Percentiles rank a stretch among this genome's conserved stretches.
Conservation (phyloP, 2,888 invertebrate genomes). For the Drosophila subquinaria region DNA sequence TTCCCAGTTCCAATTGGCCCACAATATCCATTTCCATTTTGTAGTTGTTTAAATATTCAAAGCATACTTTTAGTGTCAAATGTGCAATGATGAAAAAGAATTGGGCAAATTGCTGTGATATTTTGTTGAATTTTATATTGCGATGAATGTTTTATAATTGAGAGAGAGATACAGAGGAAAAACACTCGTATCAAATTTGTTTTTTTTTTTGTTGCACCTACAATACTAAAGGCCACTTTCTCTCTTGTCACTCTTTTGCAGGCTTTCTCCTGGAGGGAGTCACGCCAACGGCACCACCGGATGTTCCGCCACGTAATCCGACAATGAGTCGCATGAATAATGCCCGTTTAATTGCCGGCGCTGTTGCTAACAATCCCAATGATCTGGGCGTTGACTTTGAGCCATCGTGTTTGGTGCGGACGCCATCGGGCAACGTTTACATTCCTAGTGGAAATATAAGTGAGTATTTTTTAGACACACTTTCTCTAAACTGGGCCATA, state of each 20-base stretch:
- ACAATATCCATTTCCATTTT: conserved; percentile 41
- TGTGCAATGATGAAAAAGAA: conserved; percentile 36
- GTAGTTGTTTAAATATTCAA: conserved; percentile 65
- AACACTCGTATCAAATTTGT: conserved; percentile 10
- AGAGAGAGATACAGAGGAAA: neutral
- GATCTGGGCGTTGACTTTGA: conserved; percentile 92
- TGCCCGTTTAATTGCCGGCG: conserved; percentile 93
- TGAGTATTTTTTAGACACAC: conserved; percentile 83
- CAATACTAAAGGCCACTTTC: neutral
- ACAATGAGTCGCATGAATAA: conserved; percentile 97
- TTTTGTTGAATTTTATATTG: conserved; percentile 30
- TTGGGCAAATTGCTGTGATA: conserved; percentile 27
- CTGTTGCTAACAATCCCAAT: conserved; percentile 88
- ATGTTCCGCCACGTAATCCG: conserved; percentile 95
- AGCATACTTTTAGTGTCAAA: conserved; percentile 58
- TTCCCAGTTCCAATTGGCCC: conserved; percentile 28
- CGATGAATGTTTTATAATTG: conserved; percentile 43
- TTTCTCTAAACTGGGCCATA: conserved; percentile 21
- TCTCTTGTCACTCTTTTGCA: conserved; percentile 86
- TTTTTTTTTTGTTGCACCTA: conserved; percentile 3
- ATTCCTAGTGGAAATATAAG: conserved; percentile 93
- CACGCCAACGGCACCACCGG: conserved; percentile 90
- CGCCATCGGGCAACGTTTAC: conserved; percentile 96
- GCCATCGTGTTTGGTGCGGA: conserved; percentile 95
- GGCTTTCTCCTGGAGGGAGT: conserved; percentile 95